A percentile compares a stretch with the other conserved stretches of the same genome.
Conservation (phyloP, 2,797 vertebrate genomes). For the Argentina silus region DNA sequence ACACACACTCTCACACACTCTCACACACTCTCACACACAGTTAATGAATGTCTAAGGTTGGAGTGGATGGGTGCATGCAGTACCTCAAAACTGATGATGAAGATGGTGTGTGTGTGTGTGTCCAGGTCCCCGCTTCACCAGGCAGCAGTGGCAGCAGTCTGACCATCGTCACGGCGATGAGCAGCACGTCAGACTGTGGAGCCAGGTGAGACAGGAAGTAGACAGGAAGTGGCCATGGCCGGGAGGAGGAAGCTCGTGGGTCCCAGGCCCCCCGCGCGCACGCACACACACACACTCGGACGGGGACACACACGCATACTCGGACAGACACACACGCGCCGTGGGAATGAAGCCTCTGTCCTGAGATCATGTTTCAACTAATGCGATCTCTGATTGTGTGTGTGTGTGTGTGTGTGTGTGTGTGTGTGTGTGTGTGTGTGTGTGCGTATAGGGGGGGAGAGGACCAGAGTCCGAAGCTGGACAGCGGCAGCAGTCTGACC, state of each 20-base stretch:
- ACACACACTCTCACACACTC: too few relatives aligned
- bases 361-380: not conserved
- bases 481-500: slow-evolving; percentile 60
- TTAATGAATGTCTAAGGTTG: too few relatives aligned
- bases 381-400: not conserved
- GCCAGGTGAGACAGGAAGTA: slow-evolving; percentile 77
- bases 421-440: not conserved
- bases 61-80: not conserved
- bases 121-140: slow-evolving; percentile 87
- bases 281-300: too few relatives aligned
- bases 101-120: slow-evolving; percentile 2
- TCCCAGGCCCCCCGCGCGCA: too few relatives aligned
- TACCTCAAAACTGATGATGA: too few relatives aligned
- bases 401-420: not conserved
- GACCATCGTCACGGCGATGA: slow-evolving; percentile 89
- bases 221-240: not conserved
- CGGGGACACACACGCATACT: too few relatives aligned
- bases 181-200: slow-evolving; percentile 84
- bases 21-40: too few relatives aligned
- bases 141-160: slow-evolving; percentile 90
- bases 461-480: slow-evolving; percentile 88
- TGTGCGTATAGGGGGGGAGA: slow-evolving; percentile 79
- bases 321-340: too few relatives aligned
- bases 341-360: too few relatives aligned
- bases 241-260: not conserved